These are phyloP conservation scores for Cartodere bifasciata DNA, from an alignment of 2,888 invertebrate species.

Conservation along the genomic window DNA sequence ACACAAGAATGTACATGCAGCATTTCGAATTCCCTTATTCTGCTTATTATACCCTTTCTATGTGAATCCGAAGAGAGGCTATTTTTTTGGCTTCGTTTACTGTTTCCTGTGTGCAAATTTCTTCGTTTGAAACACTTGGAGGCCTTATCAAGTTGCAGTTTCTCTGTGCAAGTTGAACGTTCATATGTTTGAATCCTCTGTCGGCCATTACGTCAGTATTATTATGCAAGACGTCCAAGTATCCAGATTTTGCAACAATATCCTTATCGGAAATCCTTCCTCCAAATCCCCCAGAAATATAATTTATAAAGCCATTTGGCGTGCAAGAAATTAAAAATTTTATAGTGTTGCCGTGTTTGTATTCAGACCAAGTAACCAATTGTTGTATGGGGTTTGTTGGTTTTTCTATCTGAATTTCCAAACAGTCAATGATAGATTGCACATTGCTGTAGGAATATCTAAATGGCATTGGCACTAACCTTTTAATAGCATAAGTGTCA, in stretches of 20 bases:
- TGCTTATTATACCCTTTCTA: constrained; percentile 17
- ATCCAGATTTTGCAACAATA: constrained; percentile 16
- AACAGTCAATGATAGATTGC: constrained; percentile 27
- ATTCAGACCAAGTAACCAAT: constrained; percentile 27
- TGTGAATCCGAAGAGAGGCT: constrained; percentile 16
- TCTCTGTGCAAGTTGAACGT: constrained; percentile 10
- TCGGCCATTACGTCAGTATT: too few species aligned
- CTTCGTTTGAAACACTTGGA: constrained; percentile 13
- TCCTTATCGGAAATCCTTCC: constrained; percentile 20
- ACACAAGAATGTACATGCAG: constrained; percentile 13
- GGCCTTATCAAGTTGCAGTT: constrained; percentile 15
- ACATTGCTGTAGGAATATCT: constrained; percentile 17
- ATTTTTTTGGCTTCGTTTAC: constrained; percentile 14
- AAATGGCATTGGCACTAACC: constrained; percentile 17
- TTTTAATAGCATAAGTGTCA: constrained; percentile 9
- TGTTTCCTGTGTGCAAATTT: constrained; percentile 12
- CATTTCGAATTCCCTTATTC: constrained; percentile 15
- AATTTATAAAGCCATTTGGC: constrained; percentile 21
- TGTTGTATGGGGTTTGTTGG: constrained; percentile 25
- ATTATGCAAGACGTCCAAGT: too few species aligned
- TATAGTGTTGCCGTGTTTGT: constrained; percentile 20
- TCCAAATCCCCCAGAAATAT: constrained; percentile 22
- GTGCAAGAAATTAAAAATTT: constrained; percentile 19
- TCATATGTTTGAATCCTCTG: constrained; percentile 18
- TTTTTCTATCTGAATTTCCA: constrained; percentile 30